Evolutionary conservation across 1,140 invertebrate species (phyloP).

Genomic region (Penaeus vannamei): DNA sequence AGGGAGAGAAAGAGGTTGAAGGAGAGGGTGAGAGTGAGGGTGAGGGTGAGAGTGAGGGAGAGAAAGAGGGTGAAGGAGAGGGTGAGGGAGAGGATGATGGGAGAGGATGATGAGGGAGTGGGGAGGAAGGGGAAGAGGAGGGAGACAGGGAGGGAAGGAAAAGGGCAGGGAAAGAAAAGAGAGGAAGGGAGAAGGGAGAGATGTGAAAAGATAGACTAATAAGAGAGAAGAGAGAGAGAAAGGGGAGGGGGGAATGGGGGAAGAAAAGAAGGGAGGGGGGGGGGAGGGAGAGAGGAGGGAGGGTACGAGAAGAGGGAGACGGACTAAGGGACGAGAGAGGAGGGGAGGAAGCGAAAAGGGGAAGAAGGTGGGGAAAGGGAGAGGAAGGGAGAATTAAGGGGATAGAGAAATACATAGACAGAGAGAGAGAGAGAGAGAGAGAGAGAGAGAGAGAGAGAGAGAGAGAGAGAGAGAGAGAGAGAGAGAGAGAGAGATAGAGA

Average conservation of each 20-base stretch:
- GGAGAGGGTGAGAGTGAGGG: too few species aligned
- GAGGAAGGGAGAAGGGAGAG: not conserved
- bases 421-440: slow-evolving; percentile 20
- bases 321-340: not conserved
- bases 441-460: too few species aligned
- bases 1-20: not conserved
- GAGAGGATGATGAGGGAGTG: slow-evolving; percentile 10
- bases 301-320: not conserved
- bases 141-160: not conserved
- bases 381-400: not conserved
- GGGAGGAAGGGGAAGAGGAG: not conserved
- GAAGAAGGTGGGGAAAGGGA: not conserved
- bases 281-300: not conserved
- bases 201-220: not conserved
- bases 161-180: not conserved
- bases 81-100: not conserved
- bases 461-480: slow-evolving; percentile 1
- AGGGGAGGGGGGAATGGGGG: not conserved
- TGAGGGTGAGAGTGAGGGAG: too few species aligned
- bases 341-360: not conserved
- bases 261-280: not conserved
- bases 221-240: not conserved
- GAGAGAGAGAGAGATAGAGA: too few species aligned
- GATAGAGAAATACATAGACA: not conserved
- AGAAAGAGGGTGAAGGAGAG: not conserved